Conservation (phyloP, 2,888 invertebrate genomes). For the Eulithis testata region DNA sequence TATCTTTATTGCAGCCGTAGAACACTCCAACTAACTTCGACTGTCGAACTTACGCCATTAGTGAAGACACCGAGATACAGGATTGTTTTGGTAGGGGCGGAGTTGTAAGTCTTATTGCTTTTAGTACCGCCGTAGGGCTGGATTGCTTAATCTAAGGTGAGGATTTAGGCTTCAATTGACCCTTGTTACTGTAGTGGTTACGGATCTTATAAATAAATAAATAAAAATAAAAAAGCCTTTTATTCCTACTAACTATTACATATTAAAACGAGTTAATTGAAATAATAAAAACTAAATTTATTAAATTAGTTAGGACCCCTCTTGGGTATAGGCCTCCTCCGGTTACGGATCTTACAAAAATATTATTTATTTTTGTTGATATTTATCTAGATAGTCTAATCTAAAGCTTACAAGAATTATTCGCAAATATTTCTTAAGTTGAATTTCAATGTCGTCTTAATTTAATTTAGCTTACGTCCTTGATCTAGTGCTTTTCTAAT, state of each 20-base stretch:
- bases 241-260: too few relatives aligned
- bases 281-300: too few relatives aligned
- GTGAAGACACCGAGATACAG: slow-evolving; percentile 83
- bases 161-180: slow-evolving; percentile 53
- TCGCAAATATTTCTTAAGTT: neutral
- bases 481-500: too few relatives aligned
- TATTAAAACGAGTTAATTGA: too few relatives aligned
- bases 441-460: too few relatives aligned
- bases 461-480: too few relatives aligned
- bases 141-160: slow-evolving; percentile 80
- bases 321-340: too few relatives aligned
- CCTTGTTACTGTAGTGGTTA: slow-evolving; percentile 29
- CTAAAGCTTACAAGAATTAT: neutral
- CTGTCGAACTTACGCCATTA: slow-evolving; percentile 84
- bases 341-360: slow-evolving; percentile 17
- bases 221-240: too few relatives aligned
- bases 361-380: slow-evolving; percentile 8
- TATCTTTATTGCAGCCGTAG: slow-evolving; percentile 84
- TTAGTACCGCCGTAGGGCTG: slow-evolving; percentile 74
- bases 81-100: slow-evolving; percentile 82
- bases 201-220: slow-evolving; percentile 12
- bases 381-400: neutral
- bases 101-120: slow-evolving; percentile 85
- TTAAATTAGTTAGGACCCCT: too few relatives aligned
- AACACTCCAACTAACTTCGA: slow-evolving; percentile 83